These are phyloP conservation scores for Halictus ligatus DNA, from an alignment of 2,888 invertebrate genomes.

Conservation along the genomic window DNA sequence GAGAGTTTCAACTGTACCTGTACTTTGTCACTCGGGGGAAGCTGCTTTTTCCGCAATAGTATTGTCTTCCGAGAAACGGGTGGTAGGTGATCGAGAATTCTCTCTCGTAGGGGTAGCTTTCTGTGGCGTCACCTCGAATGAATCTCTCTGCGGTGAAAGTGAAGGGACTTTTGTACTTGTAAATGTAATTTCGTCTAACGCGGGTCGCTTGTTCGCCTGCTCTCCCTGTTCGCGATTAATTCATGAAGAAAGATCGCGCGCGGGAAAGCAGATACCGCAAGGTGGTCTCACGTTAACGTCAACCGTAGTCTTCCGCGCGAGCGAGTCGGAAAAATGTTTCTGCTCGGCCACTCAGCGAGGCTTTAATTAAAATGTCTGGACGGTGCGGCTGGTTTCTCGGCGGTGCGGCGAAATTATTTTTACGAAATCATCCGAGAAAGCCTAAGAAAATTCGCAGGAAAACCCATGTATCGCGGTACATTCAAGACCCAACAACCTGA, in stretches of 20 bases:
- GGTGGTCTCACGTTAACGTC: constrained; percentile 7
- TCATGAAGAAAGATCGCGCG: background rate
- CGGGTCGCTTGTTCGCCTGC: background rate
- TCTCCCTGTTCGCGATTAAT: constrained; percentile 42
- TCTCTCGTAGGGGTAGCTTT: background rate
- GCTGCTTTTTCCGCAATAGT: background rate
- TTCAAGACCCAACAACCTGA: background rate
- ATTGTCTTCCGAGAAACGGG: background rate
- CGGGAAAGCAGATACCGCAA: background rate
- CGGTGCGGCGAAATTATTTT: background rate
- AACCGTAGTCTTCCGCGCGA: constrained; percentile 40
- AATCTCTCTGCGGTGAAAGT: background rate
- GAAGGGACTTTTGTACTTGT: constrained; percentile 36
- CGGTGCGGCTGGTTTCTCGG: background rate
- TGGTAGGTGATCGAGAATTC: background rate
- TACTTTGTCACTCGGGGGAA: background rate
- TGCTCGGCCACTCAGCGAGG: background rate
- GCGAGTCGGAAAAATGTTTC: constrained; percentile 34
- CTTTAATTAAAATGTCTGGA: constrained; percentile 50
- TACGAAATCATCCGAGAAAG: background rate
- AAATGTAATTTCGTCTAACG: constrained; percentile 47
- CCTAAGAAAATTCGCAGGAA: background rate
- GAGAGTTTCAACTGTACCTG: background rate
- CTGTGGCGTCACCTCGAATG: background rate
- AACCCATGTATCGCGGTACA: background rate